Conservation (phyloP, 2,113 vertebrate genomes). For the Puma concolor region DNA sequence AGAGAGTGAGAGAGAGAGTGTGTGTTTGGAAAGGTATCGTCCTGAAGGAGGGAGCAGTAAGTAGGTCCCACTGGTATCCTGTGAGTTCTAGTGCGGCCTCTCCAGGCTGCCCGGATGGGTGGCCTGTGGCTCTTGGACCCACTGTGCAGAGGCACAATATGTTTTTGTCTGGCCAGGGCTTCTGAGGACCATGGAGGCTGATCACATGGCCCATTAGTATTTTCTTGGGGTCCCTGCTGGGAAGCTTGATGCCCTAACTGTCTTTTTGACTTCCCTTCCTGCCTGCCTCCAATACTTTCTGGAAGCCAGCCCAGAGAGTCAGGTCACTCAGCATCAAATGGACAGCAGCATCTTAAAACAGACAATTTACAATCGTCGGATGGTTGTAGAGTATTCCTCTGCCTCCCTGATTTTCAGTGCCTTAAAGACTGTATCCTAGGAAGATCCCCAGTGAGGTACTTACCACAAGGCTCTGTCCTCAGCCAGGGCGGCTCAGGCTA, state of each 20-base stretch:
- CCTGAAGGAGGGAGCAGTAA: conserved; percentile 73
- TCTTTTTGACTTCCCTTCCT: conserved; percentile 5
- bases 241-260: conserved; percentile 80
- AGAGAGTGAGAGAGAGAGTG: too few species aligned
- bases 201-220: conserved; percentile 78
- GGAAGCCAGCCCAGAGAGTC: not conserved
- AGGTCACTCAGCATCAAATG: not conserved
- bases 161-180: conserved; percentile 82
- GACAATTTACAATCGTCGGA: not conserved
- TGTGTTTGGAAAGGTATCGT: conserved; percentile 74
- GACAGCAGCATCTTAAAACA: not conserved
- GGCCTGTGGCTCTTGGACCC: conserved; percentile 77
- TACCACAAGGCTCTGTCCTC: not conserved
- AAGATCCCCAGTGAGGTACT: not conserved
- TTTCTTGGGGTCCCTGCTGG: conserved; percentile 83
- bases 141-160: conserved; percentile 71
- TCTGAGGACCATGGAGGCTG: conserved; percentile 61
- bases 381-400: not conserved
- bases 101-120: conserved; percentile 78
- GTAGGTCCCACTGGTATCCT: conserved; percentile 75
- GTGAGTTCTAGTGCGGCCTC: conserved; percentile 76
- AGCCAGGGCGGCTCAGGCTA: not conserved
- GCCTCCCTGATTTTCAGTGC: not conserved
- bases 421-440: not conserved
- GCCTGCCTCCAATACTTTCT: not conserved